These are phyloP conservation scores for Phocoena phocoena DNA, from an alignment of 2,113 vertebrate species.

Conservation along the genomic window DNA sequence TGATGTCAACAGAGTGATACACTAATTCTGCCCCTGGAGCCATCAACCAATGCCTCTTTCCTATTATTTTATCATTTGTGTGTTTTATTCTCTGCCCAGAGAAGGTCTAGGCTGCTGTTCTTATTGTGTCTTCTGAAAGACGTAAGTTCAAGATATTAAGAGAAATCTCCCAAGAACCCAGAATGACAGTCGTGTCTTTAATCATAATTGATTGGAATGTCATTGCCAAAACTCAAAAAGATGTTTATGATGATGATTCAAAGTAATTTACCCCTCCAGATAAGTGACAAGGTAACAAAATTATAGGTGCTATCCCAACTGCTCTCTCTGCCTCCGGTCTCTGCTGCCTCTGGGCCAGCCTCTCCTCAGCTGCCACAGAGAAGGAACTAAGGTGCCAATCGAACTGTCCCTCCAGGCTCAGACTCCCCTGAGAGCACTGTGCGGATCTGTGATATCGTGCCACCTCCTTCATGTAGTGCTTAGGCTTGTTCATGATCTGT, in stretches of 20 bases:
- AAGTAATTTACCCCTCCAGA: background rate
- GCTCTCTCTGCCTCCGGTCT: background rate
- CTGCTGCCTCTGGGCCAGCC: background rate
- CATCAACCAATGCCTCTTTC: background rate
- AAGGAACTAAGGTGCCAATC: background rate
- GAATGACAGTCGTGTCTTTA: background rate
- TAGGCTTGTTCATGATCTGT: background rate
- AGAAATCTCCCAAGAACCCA: background rate
- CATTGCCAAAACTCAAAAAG: background rate
- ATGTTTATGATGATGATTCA: background rate
- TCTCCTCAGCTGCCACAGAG: background rate
- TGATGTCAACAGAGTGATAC: background rate
- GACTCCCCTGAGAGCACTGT: background rate
- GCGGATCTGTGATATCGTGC: accelerated
- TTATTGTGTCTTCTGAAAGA: background rate
- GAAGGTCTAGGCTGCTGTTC: background rate
- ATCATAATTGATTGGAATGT: background rate
- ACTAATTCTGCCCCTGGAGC: background rate
- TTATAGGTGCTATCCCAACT: background rate
- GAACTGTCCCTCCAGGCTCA: background rate
- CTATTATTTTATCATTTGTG: background rate
- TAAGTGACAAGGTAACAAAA: background rate
- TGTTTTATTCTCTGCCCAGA: background rate
- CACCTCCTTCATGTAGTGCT: background rate
- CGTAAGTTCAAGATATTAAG: background rate